phyloP scores from a whole-genome alignment of 2,888 invertebrate genomes.

The Morpho helenor region DNA sequence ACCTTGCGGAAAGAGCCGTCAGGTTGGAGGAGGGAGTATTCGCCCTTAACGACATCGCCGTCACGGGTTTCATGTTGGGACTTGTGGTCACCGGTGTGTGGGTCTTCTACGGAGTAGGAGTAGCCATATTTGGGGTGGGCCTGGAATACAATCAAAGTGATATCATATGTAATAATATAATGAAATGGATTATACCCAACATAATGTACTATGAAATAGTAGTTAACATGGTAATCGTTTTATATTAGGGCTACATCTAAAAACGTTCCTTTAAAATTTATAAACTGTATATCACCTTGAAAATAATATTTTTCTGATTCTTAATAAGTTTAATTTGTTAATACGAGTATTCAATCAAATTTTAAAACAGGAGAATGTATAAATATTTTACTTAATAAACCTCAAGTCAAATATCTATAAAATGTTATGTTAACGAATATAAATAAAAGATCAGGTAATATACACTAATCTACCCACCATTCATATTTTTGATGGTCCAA shows the following conservation, averaged over 20 bases:
- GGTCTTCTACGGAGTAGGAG: slow-evolving; percentile 80
- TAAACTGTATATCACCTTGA: too few species aligned
- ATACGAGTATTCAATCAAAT: too few species aligned
- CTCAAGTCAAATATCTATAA: too few species aligned
- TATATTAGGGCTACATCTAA: neutral
- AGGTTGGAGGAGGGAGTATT: slow-evolving; percentile 77
- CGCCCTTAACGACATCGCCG: slow-evolving; percentile 79
- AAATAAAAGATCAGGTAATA: too few species aligned
- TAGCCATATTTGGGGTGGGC: slow-evolving; percentile 75
- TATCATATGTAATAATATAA: neutral
- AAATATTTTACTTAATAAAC: too few species aligned
- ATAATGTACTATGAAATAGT: neutral
- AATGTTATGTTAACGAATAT: too few species aligned
- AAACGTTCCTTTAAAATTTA: too few species aligned
- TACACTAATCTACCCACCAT: too few species aligned
- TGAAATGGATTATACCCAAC: neutral
- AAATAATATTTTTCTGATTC: too few species aligned
- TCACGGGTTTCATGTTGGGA: slow-evolving; percentile 77
- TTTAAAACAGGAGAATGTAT: too few species aligned
- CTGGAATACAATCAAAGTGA: slow-evolving; percentile 35
- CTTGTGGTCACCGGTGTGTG: slow-evolving; percentile 80
- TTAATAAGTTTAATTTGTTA: too few species aligned
- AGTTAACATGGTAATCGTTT: neutral
- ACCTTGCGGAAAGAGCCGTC: slow-evolving; percentile 80
- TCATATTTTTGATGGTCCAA: too few species aligned